Evolutionary conservation across 2,888 invertebrate genomes (phyloP).

Genomic region (Drosophila emarginata): DNA sequence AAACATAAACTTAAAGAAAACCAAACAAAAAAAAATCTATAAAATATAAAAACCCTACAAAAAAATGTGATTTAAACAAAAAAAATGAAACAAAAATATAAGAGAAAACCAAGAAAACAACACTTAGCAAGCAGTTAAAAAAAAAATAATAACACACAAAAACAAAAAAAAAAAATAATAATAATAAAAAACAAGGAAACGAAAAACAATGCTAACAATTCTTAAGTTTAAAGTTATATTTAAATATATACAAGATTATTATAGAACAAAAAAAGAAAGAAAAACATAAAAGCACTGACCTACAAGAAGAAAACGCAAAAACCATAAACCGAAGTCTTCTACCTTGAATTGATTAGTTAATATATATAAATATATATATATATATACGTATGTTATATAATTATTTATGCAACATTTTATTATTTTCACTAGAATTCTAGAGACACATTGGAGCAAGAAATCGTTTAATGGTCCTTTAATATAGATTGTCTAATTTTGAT

Average conservation of each 20-base stretch:
- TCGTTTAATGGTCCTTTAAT: no score
- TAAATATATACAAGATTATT: conserved; percentile 41
- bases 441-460: no score
- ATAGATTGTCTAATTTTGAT: no score
- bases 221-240: conserved; percentile 53
- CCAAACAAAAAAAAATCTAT: conserved; percentile 33
- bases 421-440: no score
- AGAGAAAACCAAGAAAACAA: no score
- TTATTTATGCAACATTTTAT: neutral
- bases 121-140: conserved; percentile 48
- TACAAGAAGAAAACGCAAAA: neutral
- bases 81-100: conserved; percentile 19
- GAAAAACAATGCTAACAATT: conserved; percentile 57
- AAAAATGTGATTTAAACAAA: conserved; percentile 32
- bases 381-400: conserved; percentile 21
- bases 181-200: conserved; percentile 34
- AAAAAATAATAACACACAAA: conserved; percentile 2
- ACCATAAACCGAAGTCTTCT: neutral
- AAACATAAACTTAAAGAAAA: conserved; percentile 27
- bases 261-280: conserved; percentile 30
- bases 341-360: neutral
- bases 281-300: conserved; percentile 25
- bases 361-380: no score
- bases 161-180: conserved; percentile 26
- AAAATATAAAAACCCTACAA: conserved; percentile 37